Conservation (phyloP, 2,888 invertebrate genomes). For the Trachelus iudaicus region DNA sequence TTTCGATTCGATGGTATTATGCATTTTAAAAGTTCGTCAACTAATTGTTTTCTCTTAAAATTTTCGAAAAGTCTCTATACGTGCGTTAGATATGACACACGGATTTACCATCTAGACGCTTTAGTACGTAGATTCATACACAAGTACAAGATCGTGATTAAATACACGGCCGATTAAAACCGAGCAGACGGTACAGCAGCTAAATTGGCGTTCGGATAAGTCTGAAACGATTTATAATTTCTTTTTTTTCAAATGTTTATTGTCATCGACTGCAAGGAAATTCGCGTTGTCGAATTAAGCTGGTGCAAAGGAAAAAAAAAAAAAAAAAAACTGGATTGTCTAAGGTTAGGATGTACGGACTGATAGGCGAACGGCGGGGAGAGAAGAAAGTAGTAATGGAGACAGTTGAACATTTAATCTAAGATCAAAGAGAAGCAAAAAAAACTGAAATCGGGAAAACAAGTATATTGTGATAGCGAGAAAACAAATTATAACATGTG, state of each 20-base stretch:
- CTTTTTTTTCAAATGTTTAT: neutral
- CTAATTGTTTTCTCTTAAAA: neutral
- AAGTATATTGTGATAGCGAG: constrained; percentile 53
- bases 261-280: neutral
- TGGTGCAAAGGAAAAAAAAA: constrained; percentile 7
- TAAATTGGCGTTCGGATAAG: neutral
- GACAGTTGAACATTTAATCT: constrained; percentile 21
- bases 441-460: constrained; percentile 18
- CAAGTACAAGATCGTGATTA: neutral
- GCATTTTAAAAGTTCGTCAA: neutral
- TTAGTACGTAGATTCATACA: neutral
- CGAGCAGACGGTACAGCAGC: neutral
- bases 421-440: constrained; percentile 21
- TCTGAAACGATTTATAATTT: neutral
- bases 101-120: neutral
- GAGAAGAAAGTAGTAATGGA: constrained; percentile 10
- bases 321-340: constrained; percentile 13
- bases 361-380: neutral
- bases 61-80: neutral
- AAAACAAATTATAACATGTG: constrained; percentile 47
- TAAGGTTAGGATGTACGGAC: constrained; percentile 7
- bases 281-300: neutral
- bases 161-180: neutral
- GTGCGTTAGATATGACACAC: constrained; percentile 1
- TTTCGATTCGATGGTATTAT: constrained; percentile 17